Percentiles rank a stretch among this genome's conserved stretches.
These are phyloP conservation scores for Cossypha niveicapilla DNA, from an alignment of 2,797 vertebrate species.

Conservation along the genomic window DNA sequence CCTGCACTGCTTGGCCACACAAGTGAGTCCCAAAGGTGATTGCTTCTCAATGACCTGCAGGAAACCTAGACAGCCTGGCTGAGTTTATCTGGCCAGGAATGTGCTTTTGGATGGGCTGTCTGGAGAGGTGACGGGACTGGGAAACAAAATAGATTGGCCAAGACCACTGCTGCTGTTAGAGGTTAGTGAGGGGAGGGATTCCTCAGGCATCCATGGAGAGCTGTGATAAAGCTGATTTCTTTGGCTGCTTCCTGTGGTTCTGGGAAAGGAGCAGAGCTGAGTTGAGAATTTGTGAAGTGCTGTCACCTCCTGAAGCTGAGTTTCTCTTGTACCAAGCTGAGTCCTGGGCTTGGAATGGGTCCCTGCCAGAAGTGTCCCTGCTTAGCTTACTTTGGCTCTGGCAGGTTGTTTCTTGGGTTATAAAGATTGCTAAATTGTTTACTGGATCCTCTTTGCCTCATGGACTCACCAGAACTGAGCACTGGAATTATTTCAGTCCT, in stretches of 20 bases:
- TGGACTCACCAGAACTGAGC: neutral
- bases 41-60: neutral
- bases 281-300: neutral
- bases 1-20: neutral
- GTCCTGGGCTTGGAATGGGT: rapidly evolving
- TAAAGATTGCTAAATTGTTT: neutral
- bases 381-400: neutral
- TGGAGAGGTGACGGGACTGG: neutral
- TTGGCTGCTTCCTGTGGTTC: neutral
- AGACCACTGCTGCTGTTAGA: neutral
- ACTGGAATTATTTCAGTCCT: neutral
- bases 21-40: neutral
- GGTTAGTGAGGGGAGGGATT: neutral
- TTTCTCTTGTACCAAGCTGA: neutral
- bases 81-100: neutral
- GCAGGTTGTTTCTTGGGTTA: neutral
- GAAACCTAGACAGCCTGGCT: neutral
- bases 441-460: neutral
- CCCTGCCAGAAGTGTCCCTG: neutral
- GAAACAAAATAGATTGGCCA: neutral
- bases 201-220: neutral
- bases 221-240: neutral
- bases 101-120: neutral
- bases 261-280: neutral
- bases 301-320: neutral